Evolutionary conservation across 1,140 invertebrate genomes (phyloP), one percentile per base, ranked within the genome.

Genomic region (Arctopsyche grandis): DNA sequence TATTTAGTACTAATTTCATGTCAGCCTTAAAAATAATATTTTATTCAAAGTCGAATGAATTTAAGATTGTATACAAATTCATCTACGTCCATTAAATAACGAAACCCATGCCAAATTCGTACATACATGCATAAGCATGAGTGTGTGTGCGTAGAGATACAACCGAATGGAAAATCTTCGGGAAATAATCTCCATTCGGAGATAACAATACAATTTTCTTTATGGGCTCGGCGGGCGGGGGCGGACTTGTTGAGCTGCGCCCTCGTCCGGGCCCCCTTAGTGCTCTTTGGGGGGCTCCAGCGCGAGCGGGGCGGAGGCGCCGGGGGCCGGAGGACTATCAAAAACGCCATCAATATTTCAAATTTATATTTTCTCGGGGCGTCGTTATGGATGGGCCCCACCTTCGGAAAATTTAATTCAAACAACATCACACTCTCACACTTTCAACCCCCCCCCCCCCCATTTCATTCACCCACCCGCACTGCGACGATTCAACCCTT

Each of bases 331-430:
- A 38, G 73, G 80, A 76, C 80, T 79, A 81, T 81, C 80, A 81
- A 81, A 79, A 81, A 79, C 78, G 77, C 80, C 77, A 80, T 82
- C 81, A 82, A 82, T 82, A 82, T 82, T 82, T 82, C 78, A 82
- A 82, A 82, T 82, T 82, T 82, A 82, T 82, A 82, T 77, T 82
- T 82, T 82, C 81, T 82, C 71, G 78, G 69, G 81, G 80, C 22
- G 69, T 78, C 76, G 80, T 80, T 80, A 80, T 75, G 79, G 79
- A 48, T 56, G 48, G 70, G 66, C 21, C 22, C 38, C 66, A 78
- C 75, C 58, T 66, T 77, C 60, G 80, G 43, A 24, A 78, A 79
- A 81, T 81, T 81, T 81, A 81, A 81, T 81, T 81, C 80, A 78
- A 73, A 56, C 71, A 48, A 56, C 44, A n/a, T 14, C 69, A 14